Evolutionary conservation across 1,140 invertebrate genomes (phyloP).

Genomic region (Liolophura sinensis): DNA sequence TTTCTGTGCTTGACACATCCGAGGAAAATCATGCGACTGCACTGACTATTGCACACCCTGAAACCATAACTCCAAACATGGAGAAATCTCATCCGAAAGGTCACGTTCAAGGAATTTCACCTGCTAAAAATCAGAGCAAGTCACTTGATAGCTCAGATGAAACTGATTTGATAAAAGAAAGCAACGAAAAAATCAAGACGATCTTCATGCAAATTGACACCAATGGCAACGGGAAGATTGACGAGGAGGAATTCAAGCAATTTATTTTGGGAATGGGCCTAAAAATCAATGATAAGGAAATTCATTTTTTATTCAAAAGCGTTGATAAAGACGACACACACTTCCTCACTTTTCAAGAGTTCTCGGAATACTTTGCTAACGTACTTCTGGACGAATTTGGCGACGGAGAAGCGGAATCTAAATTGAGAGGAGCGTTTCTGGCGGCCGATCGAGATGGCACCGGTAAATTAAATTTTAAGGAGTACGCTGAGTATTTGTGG

Average conservation of each 20-base stretch:
- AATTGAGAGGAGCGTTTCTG: slow-evolving; percentile 15
- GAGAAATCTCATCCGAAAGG: no score
- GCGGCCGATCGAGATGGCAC: slow-evolving; percentile 17
- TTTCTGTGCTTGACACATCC: no score
- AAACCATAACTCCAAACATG: no score
- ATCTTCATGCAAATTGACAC: slow-evolving; percentile 24
- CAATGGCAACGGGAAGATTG: slow-evolving; percentile 22
- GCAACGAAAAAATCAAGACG: slow-evolving; percentile 21
- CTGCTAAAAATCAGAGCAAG: no score
- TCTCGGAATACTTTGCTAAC: no score
- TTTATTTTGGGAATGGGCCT: slow-evolving; percentile 19
- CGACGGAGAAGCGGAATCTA: no score
- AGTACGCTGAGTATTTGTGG: slow-evolving; percentile 23
- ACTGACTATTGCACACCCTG: no score
- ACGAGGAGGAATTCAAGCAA: slow-evolving; percentile 14
- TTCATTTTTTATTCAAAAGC: slow-evolving; percentile 13
- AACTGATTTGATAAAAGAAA: background rate
- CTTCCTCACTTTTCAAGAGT: no score
- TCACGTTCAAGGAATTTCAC: no score
- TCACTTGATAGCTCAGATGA: no score
- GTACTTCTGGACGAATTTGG: no score
- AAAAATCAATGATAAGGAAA: slow-evolving; percentile 16
- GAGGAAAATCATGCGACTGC: no score
- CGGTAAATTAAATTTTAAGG: slow-evolving; percentile 20
- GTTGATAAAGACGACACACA: slow-evolving; percentile 6